phyloP scores from a whole-genome alignment of 2,113 vertebrate species.

The Dasyprocta punctata region DNA sequence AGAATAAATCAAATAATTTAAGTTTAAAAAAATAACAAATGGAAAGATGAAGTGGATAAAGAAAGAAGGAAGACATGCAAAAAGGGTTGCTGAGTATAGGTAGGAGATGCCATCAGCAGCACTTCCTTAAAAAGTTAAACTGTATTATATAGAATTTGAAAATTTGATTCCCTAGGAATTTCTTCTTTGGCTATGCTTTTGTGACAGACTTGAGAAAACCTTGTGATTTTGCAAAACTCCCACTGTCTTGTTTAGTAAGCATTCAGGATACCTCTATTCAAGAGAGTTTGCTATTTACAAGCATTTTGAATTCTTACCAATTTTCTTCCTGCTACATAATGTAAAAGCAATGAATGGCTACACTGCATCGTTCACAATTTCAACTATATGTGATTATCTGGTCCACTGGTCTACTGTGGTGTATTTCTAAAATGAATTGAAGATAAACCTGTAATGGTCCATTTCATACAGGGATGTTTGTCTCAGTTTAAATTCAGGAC shows the following conservation, averaged over 20 bases:
- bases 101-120: neutral
- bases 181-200: constrained; percentile 10
- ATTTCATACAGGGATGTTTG: constrained; percentile 68
- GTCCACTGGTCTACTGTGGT: constrained; percentile 70
- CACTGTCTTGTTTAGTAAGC: constrained; percentile 58
- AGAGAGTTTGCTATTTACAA: constrained; percentile 66
- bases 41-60: neutral
- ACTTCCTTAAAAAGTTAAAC: neutral
- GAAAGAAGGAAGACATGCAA: neutral
- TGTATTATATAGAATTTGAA: neutral
- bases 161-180: neutral
- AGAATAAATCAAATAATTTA: neutral
- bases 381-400: constrained; percentile 61
- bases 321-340: constrained; percentile 69
- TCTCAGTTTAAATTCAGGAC: constrained; percentile 73
- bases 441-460: constrained; percentile 78
- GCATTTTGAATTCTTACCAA: constrained; percentile 72
- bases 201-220: constrained; percentile 51
- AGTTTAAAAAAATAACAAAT: constrained; percentile 52
- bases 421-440: constrained; percentile 76
- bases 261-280: constrained; percentile 47
- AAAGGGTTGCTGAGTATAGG: neutral
- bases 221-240: constrained; percentile 49
- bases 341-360: constrained; percentile 64
- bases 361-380: constrained; percentile 43